Conservation (phyloP, 2,888 invertebrate species). For the Lydus trimaculatus region DNA sequence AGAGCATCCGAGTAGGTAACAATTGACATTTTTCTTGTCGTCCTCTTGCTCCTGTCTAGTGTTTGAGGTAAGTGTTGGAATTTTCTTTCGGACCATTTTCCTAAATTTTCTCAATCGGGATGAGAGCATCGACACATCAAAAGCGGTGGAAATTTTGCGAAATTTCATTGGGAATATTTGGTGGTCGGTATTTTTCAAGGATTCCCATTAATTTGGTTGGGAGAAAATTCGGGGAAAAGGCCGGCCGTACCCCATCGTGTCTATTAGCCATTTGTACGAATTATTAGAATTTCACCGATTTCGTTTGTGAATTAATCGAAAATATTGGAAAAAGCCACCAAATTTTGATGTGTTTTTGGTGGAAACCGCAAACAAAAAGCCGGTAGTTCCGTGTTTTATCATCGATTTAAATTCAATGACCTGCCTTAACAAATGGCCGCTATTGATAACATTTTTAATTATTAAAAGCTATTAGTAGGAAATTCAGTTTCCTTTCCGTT, state of each 20-base stretch:
- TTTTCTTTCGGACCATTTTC: constrained; percentile 24
- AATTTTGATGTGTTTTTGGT: neutral
- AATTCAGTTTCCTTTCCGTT: constrained; percentile 27
- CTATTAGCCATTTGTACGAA: neutral
- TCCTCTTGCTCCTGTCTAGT: constrained; percentile 46
- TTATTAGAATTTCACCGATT: too few relatives aligned
- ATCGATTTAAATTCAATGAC: neutral
- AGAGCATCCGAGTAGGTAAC: constrained; percentile 47
- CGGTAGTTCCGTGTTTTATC: neutral
- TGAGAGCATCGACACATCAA: constrained; percentile 11
- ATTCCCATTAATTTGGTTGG: neutral
- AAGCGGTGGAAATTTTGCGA: constrained; percentile 14
- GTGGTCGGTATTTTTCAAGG: constrained; percentile 8
- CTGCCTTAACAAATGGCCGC: constrained; percentile 4
- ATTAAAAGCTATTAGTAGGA: constrained; percentile 25
- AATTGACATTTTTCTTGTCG: constrained; percentile 52
- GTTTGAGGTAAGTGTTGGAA: constrained; percentile 43
- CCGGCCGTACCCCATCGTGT: neutral
- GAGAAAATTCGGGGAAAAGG: neutral
- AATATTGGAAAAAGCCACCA: neutral
- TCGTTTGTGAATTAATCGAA: neutral
- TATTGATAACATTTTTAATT: neutral
- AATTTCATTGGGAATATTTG: neutral
- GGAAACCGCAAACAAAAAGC: neutral
- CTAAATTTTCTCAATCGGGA: constrained; percentile 14